These are phyloP conservation scores for Poeciliopsis gracilis DNA, from an alignment of 2,797 vertebrate genomes.

Conservation along the genomic window DNA sequence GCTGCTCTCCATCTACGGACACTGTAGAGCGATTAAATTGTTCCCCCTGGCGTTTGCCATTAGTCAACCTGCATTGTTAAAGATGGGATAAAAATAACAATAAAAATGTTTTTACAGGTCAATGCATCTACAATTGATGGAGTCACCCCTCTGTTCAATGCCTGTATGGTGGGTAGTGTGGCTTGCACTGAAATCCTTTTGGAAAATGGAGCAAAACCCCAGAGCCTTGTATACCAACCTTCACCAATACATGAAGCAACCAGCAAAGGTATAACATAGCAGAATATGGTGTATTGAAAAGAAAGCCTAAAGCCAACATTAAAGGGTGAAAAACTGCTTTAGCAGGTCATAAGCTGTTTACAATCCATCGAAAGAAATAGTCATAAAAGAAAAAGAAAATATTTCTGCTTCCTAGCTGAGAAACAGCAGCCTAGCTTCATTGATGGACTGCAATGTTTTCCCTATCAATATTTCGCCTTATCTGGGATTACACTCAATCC, in stretches of 20 bases:
- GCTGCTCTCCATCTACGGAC: conserved; percentile 30
- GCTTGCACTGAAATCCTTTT: conserved; percentile 89
- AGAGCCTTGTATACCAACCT: conserved; percentile 86
- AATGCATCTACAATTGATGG: conserved; percentile 93
- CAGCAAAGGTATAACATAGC: conserved; percentile 84
- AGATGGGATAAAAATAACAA: conserved; percentile 60
- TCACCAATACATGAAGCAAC: conserved; percentile 92
- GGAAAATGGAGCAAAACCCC: conserved; percentile 90
- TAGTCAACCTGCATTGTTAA: conserved; percentile 59
- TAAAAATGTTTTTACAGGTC: conserved; percentile 81
- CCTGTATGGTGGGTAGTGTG: conserved; percentile 89
- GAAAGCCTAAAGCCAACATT: conserved; percentile 2
- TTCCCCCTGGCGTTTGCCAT: conserved; percentile 56
- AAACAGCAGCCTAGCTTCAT: conserved; percentile 7
- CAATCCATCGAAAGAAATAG: not conserved
- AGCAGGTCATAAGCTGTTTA: conserved; percentile 1
- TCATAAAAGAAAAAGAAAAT: not conserved
- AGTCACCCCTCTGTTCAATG: conserved; percentile 91
- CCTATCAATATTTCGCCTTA: not conserved
- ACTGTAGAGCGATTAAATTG: conserved; percentile 52
- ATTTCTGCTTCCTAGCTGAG: not conserved
- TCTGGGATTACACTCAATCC: not conserved
- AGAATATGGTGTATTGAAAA: conserved; percentile 1
- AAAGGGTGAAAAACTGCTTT: not conserved
- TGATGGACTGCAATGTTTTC: conserved; percentile 7